phyloP scores from a whole-genome alignment of 2,888 invertebrate species.

The Eremobia ochroleuca region DNA sequence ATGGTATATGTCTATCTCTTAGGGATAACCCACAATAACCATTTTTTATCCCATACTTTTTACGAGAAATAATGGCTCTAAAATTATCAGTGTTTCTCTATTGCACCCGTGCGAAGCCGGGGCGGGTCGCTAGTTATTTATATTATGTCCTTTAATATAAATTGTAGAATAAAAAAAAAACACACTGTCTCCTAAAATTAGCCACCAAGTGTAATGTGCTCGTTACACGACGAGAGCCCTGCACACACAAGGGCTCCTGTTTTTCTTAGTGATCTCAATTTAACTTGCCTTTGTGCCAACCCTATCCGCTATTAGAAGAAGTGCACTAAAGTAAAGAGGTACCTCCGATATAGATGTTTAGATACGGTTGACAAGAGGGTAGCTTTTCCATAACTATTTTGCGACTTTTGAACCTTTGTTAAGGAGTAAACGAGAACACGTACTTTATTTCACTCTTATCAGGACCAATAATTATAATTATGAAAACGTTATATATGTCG shows the following conservation, averaged over 20 bases:
- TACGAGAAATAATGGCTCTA: too few species aligned
- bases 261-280: conserved; percentile 83
- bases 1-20: too few species aligned
- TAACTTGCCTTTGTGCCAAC: conserved; percentile 77
- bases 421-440: background rate
- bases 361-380: conserved; percentile 10
- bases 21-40: too few species aligned
- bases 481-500: background rate
- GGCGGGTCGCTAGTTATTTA: too few species aligned
- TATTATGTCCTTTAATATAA: background rate
- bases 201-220: conserved; percentile 72
- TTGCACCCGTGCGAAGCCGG: too few species aligned
- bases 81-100: too few species aligned
- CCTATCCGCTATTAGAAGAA: conserved; percentile 61
- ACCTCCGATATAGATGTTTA: conserved; percentile 29
- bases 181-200: conserved; percentile 43
- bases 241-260: conserved; percentile 79
- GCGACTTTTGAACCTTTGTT: background rate
- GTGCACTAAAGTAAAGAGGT: conserved; percentile 21
- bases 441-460: background rate
- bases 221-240: conserved; percentile 79
- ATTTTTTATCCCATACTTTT: too few species aligned
- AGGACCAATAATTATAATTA: background rate
- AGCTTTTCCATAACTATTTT: background rate
- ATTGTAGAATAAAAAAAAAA: background rate